Base-by-base conservation (phyloP, 2,113 vertebrate genomes). In the Xiphophorus maculatus region DNA sequence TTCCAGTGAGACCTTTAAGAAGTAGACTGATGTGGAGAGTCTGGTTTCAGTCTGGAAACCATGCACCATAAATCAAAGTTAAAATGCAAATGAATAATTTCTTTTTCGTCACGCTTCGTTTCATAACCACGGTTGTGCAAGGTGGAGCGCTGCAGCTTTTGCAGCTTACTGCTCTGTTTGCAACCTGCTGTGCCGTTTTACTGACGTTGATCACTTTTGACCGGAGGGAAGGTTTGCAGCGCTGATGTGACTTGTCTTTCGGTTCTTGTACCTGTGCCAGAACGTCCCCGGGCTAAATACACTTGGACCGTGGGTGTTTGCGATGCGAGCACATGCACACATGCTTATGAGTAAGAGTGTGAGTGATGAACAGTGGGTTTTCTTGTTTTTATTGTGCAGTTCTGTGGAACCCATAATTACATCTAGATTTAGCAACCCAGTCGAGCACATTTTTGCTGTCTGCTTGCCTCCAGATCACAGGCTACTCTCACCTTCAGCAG, bases 161-260 rank as follows among this genome's bases (percentile, higher is more conserved):
- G 86, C 81, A 90, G 88, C 90, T 77, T 81, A 84, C 73, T 91
- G 87, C 91, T 94, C 94, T 90, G 90, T 90, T 90, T 92, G 75
- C 94, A 95, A 94, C 94, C 68, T 90, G 85, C 87, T 93, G 89
- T 94, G 93, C 93, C 94, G 94, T 96, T 96, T 94, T 93, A 93
- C 92, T 95, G 94, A 96, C 94, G 94, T 93, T 51, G 88, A 94
- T 94, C 94, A 78, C 92, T 93, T 94, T 92, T 88, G 85, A 92
- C 92, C 88, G 76, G 81, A 93, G 92, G 63, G 88, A 95, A 89
- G 93, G 91, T 94, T 95, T 94, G 95, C 93, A 80, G 93, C 93
- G 91, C 94, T 95, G 95, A 96, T 95, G 93, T 92, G 95, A 96
- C 95, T 95, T 97, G 97, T 95, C 93, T 95, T 95, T 94, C 89